Evolutionary conservation across 2,113 vertebrate genomes (phyloP).

Genomic region (Hiodon alosoides): DNA sequence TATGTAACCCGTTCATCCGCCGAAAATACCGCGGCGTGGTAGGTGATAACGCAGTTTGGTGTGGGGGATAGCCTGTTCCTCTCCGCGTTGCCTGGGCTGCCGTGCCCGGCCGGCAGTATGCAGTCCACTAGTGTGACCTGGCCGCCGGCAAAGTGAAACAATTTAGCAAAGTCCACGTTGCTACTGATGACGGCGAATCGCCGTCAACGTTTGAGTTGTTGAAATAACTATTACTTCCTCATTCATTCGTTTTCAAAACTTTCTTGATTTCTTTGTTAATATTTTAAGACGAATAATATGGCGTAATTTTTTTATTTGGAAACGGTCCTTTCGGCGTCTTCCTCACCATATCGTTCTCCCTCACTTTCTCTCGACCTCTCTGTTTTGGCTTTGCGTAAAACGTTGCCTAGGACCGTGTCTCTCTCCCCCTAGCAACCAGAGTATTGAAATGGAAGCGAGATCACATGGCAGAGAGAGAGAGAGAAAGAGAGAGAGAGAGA

Average conservation of each 20-base stretch:
- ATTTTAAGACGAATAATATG: background rate
- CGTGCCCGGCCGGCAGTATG: conserved; percentile 10
- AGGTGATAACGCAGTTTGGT: background rate
- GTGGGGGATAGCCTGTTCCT: background rate
- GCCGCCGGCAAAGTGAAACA: conserved; percentile 41
- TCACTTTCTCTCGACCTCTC: conserved; percentile 20
- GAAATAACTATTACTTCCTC: background rate
- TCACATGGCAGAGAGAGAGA: background rate
- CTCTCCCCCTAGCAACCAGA: conserved; percentile 44
- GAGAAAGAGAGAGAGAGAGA: background rate
- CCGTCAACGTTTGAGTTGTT: background rate
- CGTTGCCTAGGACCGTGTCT: conserved; percentile 42
- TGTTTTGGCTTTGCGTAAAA: conserved; percentile 35
- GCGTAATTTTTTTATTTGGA: background rate
- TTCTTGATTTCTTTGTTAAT: background rate
- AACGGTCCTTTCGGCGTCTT: conserved; percentile 15
- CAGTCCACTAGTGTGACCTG: conserved; percentile 41
- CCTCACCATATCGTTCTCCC: conserved; percentile 14
- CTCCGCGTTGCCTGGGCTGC: background rate
- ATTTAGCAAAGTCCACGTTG: conserved; percentile 32
- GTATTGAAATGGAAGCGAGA: conserved; percentile 32
- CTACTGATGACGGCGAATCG: conserved; percentile 6
- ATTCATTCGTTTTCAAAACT: background rate
- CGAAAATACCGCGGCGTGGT: conserved; percentile 22
- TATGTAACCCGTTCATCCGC: background rate